Evolutionary conservation across 2,113 vertebrate genomes (phyloP).

Genomic region (Thermophis baileyi): DNA sequence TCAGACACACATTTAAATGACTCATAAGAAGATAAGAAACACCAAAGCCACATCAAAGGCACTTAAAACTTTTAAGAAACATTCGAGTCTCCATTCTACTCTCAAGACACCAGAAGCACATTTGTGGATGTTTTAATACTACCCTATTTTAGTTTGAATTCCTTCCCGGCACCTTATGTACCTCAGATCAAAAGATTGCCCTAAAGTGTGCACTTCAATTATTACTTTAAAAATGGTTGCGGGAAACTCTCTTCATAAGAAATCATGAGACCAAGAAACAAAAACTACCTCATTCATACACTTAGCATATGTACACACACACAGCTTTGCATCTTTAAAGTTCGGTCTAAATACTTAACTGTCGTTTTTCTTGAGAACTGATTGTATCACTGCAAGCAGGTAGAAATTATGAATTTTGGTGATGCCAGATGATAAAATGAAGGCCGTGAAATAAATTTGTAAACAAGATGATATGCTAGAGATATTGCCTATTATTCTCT

Average conservation of each 20-base stretch:
- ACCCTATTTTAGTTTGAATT: neutral
- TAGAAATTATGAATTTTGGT: neutral
- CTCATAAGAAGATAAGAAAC: neutral
- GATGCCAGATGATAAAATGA: neutral
- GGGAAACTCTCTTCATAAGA: neutral
- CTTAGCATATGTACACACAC: neutral
- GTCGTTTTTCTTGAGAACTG: neutral
- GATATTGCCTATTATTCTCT: neutral
- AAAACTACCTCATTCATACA: neutral
- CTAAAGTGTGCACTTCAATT: neutral
- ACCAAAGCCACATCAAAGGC: neutral
- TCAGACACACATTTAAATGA: neutral
- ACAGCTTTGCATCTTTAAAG: neutral
- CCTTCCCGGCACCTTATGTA: neutral
- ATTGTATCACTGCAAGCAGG: neutral
- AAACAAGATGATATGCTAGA: neutral
- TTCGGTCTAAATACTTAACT: neutral
- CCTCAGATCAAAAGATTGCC: neutral
- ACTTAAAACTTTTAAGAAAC: neutral
- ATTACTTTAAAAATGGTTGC: neutral
- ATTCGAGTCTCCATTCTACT: neutral
- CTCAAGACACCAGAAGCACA: neutral
- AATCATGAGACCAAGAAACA: neutral
- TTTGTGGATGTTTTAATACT: neutral
- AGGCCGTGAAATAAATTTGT: neutral